Conservation (phyloP, 2,888 invertebrate genomes). For the Aphodius sticticus region DNA sequence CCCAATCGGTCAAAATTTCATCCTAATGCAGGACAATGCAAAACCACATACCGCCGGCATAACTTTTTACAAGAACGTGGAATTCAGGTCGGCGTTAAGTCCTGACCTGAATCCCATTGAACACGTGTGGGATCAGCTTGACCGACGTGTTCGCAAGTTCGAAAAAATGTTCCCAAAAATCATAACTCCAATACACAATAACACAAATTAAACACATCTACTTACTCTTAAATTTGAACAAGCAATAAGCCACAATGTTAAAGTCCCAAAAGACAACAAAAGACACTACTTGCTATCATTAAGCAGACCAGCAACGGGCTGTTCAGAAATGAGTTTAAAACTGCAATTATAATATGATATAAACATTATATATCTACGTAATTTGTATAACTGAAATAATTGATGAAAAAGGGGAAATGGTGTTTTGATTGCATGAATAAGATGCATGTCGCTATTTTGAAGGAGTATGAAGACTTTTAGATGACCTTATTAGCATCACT, state of each 20-base stretch:
- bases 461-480: not conserved
- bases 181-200: no score
- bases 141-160: no score
- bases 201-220: no score
- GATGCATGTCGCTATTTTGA: not conserved
- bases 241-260: not conserved
- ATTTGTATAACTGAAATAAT: no score
- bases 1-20: no score
- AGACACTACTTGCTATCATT: not conserved
- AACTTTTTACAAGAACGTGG: no score
- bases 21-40: no score
- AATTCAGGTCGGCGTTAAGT: no score
- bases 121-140: no score
- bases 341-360: not conserved
- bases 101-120: no score
- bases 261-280: not conserved
- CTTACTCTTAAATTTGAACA: not conserved
- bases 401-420: not conserved
- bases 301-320: not conserved
- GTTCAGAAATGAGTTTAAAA: slow-evolving; percentile 4
- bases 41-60: no score
- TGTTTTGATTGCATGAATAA: not conserved
- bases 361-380: not conserved
- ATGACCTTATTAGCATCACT: not conserved
- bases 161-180: no score